Conservation (phyloP, 2,888 invertebrate species). For the Heteromurus nitidus region DNA sequence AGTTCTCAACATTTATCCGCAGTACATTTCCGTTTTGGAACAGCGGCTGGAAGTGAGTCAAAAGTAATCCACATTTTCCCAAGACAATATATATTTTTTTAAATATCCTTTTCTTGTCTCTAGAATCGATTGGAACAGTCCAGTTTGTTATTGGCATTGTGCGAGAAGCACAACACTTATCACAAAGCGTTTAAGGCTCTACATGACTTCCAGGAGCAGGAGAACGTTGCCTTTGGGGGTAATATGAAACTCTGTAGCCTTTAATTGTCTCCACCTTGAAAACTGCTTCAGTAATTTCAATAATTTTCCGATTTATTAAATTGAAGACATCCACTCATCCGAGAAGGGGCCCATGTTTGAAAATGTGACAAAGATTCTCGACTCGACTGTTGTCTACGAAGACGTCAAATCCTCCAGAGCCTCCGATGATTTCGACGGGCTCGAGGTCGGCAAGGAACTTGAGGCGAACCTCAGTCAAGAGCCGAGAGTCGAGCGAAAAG, state of each 20-base stretch:
- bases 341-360: slow-evolving; percentile 55
- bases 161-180: slow-evolving; percentile 67
- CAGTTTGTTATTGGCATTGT: slow-evolving; percentile 54
- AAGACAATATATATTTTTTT: not conserved
- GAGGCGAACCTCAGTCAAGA: no score
- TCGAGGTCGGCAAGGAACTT: no score
- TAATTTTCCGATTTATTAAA: no score
- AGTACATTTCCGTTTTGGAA: slow-evolving; percentile 58
- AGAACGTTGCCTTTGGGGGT: no score
- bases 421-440: slow-evolving; percentile 56
- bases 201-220: slow-evolving; percentile 12
- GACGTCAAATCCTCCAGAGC: not conserved
- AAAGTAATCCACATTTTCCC: not conserved
- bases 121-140: slow-evolving; percentile 67
- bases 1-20: slow-evolving; percentile 66
- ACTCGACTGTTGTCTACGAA: slow-evolving; percentile 2
- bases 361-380: slow-evolving; percentile 40
- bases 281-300: no score
- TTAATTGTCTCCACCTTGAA: no score
- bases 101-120: not conserved
- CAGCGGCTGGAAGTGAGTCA: slow-evolving; percentile 67
- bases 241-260: no score
- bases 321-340: no score
- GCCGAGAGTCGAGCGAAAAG: slow-evolving; percentile 1
- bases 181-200: slow-evolving; percentile 50